A percentile compares a stretch with the other conserved stretches of the same genome.
Evolutionary conservation across 2,888 invertebrate genomes (phyloP).

Genomic region (Heliconius ismenius): DNA sequence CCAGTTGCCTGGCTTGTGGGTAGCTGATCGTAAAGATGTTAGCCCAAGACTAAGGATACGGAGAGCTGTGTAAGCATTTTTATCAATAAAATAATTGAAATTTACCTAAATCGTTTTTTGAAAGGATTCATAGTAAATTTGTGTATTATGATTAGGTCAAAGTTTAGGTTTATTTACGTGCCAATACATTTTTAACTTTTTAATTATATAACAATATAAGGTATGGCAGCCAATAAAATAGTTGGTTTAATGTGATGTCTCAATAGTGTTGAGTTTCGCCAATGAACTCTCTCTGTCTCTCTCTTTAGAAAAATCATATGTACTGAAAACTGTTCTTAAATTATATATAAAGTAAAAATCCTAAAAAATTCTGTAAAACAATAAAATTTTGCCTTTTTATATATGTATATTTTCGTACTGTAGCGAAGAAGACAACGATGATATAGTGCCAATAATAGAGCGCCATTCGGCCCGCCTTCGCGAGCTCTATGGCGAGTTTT

Average conservation of each 20-base stretch:
- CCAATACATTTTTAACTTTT: background rate
- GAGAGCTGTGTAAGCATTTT: conserved; percentile 67
- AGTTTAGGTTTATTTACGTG: background rate
- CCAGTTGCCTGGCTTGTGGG: conserved; percentile 56
- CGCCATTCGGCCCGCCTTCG: conserved; percentile 72
- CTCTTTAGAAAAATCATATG: no score
- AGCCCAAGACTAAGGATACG: conserved; percentile 66
- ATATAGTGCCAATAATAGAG: conserved; percentile 83
- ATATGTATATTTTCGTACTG: conserved; percentile 3
- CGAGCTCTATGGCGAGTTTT: conserved; percentile 84
- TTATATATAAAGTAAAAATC: background rate
- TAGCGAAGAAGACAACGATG: conserved; percentile 87
- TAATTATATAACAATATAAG: background rate
- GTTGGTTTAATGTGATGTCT: background rate
- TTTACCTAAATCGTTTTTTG: background rate
- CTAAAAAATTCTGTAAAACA: no score
- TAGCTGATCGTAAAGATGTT: conserved; percentile 66
- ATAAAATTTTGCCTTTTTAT: background rate
- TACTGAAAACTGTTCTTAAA: background rate
- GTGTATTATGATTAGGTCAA: background rate
- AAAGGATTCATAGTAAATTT: background rate
- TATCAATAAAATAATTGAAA: background rate
- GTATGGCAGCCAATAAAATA: background rate
- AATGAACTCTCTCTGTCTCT: no score
- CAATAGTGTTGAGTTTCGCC: no score